Evolutionary conservation across 2,113 vertebrate species (phyloP).

Genomic region (Bolborhynchus lineola): DNA sequence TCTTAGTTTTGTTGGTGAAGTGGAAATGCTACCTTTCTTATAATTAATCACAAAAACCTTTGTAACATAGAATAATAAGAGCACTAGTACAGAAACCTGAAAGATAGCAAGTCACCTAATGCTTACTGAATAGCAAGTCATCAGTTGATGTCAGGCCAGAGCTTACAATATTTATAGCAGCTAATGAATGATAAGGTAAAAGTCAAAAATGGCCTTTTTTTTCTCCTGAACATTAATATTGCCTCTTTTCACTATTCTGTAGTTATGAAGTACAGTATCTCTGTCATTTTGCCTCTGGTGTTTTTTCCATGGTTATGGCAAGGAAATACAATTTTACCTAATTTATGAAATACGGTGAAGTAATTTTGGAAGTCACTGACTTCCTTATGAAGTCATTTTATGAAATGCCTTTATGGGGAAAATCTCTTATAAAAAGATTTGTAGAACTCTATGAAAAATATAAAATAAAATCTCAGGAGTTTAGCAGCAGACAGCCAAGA

Average conservation of each 20-base stretch:
- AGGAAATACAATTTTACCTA: neutral
- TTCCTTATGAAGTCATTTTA: neutral
- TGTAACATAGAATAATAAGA: neutral
- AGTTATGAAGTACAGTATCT: neutral
- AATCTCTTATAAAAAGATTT: neutral
- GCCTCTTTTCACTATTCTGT: neutral
- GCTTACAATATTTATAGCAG: neutral
- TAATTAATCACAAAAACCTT: neutral
- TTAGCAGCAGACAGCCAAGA: neutral
- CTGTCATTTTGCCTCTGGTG: neutral
- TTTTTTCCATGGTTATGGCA: neutral
- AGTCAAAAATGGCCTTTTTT: neutral
- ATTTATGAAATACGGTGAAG: neutral
- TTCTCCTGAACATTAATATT: neutral
- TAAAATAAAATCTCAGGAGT: neutral
- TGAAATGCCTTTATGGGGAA: neutral
- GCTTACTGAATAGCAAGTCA: neutral
- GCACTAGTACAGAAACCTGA: neutral
- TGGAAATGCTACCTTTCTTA: neutral
- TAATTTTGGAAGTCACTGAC: neutral
- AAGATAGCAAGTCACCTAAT: neutral
- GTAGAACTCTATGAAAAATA: neutral
- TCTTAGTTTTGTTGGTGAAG: neutral
- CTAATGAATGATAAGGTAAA: neutral
- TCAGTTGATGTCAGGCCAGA: neutral